Evolutionary conservation across 2,113 vertebrate genomes (phyloP).

Genomic region (Amblyopsis rosae): DNA sequence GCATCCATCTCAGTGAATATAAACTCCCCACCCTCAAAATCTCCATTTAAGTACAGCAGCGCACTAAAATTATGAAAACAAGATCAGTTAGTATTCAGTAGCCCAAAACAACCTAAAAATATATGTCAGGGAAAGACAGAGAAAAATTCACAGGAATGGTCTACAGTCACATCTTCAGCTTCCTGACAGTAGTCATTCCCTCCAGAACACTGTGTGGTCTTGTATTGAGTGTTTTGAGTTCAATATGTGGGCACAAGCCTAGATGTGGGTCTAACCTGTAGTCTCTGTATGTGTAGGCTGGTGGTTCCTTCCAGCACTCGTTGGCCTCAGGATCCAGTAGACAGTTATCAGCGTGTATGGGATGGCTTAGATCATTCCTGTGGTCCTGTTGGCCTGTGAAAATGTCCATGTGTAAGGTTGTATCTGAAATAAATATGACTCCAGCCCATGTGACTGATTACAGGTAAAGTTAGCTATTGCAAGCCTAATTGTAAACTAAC

Average conservation of each 20-base stretch:
- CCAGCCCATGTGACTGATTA: not conserved
- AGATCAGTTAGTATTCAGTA: not conserved
- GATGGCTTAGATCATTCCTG: conserved; percentile 95
- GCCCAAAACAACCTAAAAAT: not conserved
- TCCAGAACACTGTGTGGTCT: no score
- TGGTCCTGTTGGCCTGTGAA: conserved; percentile 89
- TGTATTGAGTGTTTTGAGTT: no score
- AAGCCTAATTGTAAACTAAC: no score
- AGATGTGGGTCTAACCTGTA: conserved; percentile 81
- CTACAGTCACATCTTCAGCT: no score
- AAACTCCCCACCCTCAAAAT: conserved; percentile 97
- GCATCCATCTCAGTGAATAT: conserved; percentile 98
- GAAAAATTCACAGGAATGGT: no score
- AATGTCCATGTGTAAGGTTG: no score
- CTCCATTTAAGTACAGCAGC: conserved; percentile 92
- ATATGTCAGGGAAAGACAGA: not conserved
- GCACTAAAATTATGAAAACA: conserved; percentile 74
- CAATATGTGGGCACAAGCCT: no score
- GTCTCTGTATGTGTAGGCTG: conserved; percentile 93
- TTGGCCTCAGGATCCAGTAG: conserved; percentile 92
- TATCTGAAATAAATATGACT: no score
- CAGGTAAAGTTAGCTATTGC: no score
- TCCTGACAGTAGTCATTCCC: no score
- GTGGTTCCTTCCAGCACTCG: conserved; percentile 96
- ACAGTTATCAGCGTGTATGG: conserved; percentile 98